These are phyloP conservation scores for Amphiura filiformis DNA, from an alignment of 35 echinoderm and acorn worm genomes.

Conservation along the genomic window DNA sequence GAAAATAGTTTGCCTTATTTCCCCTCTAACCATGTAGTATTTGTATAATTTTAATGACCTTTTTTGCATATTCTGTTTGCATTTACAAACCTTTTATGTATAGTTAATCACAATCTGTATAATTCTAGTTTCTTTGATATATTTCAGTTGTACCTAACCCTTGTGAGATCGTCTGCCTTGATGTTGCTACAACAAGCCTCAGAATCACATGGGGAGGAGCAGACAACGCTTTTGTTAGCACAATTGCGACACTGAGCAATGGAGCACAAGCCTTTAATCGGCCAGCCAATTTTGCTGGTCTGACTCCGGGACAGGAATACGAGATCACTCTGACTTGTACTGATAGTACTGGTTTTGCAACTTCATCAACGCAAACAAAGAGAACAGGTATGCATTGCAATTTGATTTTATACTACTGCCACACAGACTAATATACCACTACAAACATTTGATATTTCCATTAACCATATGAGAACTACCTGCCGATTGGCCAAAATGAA, in stretches of 20 bases:
- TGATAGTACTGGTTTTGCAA: neutral
- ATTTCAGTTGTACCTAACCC: too few relatives aligned
- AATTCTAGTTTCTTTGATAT: too few relatives aligned
- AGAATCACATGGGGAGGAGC: neutral
- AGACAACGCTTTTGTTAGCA: neutral
- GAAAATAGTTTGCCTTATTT: too few relatives aligned
- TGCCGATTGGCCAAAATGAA: too few relatives aligned
- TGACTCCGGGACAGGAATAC: neutral
- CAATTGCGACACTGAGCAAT: neutral
- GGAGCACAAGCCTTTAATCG: neutral
- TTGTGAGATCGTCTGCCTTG: neutral
- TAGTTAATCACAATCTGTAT: too few relatives aligned
- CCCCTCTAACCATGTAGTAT: too few relatives aligned
- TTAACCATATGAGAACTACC: too few relatives aligned
- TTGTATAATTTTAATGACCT: too few relatives aligned
- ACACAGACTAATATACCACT: neutral
- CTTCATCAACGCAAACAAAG: neutral
- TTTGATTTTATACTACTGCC: neutral
- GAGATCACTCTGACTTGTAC: neutral
- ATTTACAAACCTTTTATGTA: too few relatives aligned
- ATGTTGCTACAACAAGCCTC: neutral
- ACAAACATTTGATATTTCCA: neutral
- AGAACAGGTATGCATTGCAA: neutral
- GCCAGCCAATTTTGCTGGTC: neutral
- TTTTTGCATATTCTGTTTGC: too few relatives aligned